Evolutionary conservation across 1,140 invertebrate species (phyloP).

Genomic region (Lerema accius): DNA sequence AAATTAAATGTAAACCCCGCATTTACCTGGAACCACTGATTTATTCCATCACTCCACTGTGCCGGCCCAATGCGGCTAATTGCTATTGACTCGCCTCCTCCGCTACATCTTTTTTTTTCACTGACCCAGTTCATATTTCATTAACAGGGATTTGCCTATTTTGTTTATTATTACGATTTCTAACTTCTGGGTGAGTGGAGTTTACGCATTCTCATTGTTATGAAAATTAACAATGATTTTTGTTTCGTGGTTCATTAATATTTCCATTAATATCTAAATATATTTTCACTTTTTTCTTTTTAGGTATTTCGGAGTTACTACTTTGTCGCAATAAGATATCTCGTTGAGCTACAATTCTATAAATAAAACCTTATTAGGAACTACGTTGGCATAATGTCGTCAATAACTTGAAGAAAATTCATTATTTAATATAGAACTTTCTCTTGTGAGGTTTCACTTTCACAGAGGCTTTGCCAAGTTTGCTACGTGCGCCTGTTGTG

Average conservation of each 20-base stretch:
- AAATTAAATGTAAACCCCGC: conserved; percentile 34
- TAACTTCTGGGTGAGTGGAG: conserved; percentile 17
- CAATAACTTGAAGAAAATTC: too few relatives aligned
- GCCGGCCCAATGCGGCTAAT: conserved; percentile 33
- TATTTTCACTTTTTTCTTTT: too few relatives aligned
- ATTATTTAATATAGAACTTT: too few relatives aligned
- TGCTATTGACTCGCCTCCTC: conserved; percentile 38
- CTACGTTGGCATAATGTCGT: too few relatives aligned
- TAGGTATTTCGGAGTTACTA: too few relatives aligned
- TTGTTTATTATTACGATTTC: conserved; percentile 21
- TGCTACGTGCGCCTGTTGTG: too few relatives aligned
- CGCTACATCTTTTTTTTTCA: conserved; percentile 12
- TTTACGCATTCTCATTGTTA: conserved; percentile 5
- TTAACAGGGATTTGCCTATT: conserved; percentile 33
- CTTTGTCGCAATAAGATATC: too few relatives aligned
- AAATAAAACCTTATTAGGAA: too few relatives aligned
- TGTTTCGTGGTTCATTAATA: neutral
- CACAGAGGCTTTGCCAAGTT: too few relatives aligned
- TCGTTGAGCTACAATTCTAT: too few relatives aligned
- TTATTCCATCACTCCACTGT: conserved; percentile 34
- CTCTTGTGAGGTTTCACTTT: too few relatives aligned
- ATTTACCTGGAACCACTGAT: conserved; percentile 24
- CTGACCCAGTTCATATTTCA: conserved; percentile 31
- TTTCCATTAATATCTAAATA: too few relatives aligned
- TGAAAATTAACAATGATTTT: neutral